Conservation (phyloP, 1,140 invertebrate genomes). For the Drosophila littoralis region DNA sequence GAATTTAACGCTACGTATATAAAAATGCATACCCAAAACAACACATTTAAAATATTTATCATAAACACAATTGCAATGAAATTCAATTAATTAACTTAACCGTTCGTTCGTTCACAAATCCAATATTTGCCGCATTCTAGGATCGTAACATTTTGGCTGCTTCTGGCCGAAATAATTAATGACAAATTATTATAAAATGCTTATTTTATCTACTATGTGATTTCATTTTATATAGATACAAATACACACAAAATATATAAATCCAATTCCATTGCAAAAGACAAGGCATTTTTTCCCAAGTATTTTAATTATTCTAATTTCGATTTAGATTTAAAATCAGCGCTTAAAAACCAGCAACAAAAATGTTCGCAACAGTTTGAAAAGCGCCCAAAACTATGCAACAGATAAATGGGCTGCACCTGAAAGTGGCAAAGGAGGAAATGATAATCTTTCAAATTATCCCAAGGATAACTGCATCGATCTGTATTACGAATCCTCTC, state of each 20-base stretch:
- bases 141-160: slow-evolving; percentile 14
- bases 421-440: too few species aligned
- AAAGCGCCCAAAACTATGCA: too few species aligned
- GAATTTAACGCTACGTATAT: slow-evolving; percentile 55
- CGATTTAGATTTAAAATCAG: background rate
- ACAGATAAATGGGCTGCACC: too few species aligned
- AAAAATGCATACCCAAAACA: slow-evolving; percentile 15
- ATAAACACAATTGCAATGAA: slow-evolving; percentile 74
- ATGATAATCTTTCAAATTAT: too few species aligned
- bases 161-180: slow-evolving; percentile 2
- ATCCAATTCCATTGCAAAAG: slow-evolving; percentile 77
- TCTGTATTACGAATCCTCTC: too few species aligned
- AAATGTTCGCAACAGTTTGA: too few species aligned
- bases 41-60: slow-evolving; percentile 65
- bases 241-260: slow-evolving; percentile 64
- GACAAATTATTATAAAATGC: slow-evolving; percentile 24
- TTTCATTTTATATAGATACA: slow-evolving; percentile 56
- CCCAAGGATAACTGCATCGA: too few species aligned
- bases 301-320: slow-evolving; percentile 12
- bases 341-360: too few species aligned
- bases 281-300: background rate
- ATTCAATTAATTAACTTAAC: slow-evolving; percentile 33
- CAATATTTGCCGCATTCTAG: slow-evolving; percentile 33
- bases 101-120: slow-evolving; percentile 51
- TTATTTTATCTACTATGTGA: slow-evolving; percentile 68